Conservation (phyloP, 2,113 vertebrate genomes). For the Lagopus muta region DNA sequence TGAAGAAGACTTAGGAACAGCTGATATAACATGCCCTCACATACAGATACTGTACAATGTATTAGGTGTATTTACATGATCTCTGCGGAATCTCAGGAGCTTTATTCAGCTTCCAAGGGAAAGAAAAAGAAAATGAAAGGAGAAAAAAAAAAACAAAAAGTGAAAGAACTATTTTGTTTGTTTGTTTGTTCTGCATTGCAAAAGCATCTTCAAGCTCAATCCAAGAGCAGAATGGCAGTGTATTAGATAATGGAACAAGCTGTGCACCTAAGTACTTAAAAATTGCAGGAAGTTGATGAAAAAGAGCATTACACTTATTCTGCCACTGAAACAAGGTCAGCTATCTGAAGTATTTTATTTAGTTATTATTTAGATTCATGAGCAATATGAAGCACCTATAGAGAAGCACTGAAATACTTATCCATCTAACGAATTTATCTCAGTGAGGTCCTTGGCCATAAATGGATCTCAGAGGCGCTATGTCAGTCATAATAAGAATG, state of each 20-base stretch:
- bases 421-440: background rate
- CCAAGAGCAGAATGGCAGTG: background rate
- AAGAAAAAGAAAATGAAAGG: too few relatives aligned
- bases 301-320: background rate
- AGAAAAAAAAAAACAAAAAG: too few relatives aligned
- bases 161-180: too few relatives aligned
- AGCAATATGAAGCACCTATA: background rate
- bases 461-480: background rate
- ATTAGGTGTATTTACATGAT: background rate
- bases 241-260: background rate
- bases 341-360: background rate
- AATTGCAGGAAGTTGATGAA: background rate
- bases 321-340: background rate
- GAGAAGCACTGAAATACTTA: background rate
- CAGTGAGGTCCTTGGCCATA: background rate
- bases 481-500: background rate
- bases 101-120: background rate
- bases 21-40: background rate
- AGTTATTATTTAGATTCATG: background rate
- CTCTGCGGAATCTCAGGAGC: background rate
- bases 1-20: background rate
- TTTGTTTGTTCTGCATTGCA: background rate
- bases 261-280: background rate
- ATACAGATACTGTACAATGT: background rate
- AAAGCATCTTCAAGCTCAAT: background rate